Base-by-base conservation (phyloP, 2,888 invertebrate genomes). In the Polydrusus tereticollis region DNA sequence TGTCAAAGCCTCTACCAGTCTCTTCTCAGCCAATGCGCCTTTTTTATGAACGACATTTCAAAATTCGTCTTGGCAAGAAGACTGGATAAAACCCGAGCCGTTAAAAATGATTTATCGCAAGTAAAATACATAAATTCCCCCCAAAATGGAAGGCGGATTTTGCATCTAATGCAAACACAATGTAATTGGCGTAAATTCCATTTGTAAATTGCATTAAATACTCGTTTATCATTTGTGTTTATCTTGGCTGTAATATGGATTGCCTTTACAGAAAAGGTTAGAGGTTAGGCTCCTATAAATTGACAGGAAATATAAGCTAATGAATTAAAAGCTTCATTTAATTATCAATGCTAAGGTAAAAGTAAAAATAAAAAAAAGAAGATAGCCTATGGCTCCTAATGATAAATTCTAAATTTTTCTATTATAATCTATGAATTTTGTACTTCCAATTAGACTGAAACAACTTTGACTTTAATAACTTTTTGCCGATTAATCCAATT, bases 121-220 rank as follows among this genome's bases (percentile, higher is more conserved):
- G 10, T 38, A 33, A 18, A 38, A 38, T 12, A 36, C 63, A 63
- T 18, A 50, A 63, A 63, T 63, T 41, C 16, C 2, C 23, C 47
- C 23, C 12, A 23, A 20, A 45, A 16, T 14, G 62, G 43, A 57
- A 65, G 43, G 57, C 12, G 57, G 57, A 65, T 65, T 29, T 36
- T n/a, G 33, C 29, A 41, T 21, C 55, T 26, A 58, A 55, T 45
- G 43, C 66, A 57, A 66, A 66, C 41, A 55, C 41, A 58, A 66
- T 18, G 58, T 66, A 66, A 66, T 57, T 66, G 58, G 29, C 58
- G 43, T 66, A 58, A 66, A 58, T 57, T 58, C 66, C 57, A 57
- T 57, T 45, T 66, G 58, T 43, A 58, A 66, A 57, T 45, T 66
- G 58, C 43, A 66, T 66, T 57, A 66, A 66, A 66, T 20, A 23